phyloP scores from a whole-genome alignment of 2,113 vertebrate species.

The Aptenodytes patagonicus region DNA sequence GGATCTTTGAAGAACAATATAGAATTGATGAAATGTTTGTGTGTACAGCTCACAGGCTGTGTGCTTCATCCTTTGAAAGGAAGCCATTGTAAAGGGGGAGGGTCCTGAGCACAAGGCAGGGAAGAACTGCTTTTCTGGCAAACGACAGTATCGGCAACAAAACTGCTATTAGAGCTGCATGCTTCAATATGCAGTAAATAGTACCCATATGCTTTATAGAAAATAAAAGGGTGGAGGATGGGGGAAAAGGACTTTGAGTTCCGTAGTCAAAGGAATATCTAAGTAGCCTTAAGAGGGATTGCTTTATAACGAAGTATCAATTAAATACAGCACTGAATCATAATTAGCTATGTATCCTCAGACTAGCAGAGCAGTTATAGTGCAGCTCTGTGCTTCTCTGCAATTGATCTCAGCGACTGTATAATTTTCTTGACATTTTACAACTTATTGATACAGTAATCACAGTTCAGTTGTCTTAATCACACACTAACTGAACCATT shows the following conservation, averaged over 20 bases:
- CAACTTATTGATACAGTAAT: background rate
- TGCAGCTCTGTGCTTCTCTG: background rate
- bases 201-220: background rate
- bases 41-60: background rate
- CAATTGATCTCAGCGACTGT: background rate
- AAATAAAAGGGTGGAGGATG: background rate
- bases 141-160: background rate
- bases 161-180: background rate
- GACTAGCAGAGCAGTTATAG: background rate
- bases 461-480: background rate
- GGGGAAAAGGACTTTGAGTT: background rate
- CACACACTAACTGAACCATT: background rate
- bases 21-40: background rate
- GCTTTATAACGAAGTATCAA: slow-evolving; percentile 1
- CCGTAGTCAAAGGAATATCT: background rate
- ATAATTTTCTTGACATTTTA: background rate
- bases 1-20: background rate
- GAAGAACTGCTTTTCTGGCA: background rate
- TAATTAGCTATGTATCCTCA: background rate
- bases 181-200: background rate
- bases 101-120: background rate
- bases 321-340: background rate
- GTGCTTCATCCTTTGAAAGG: slow-evolving; percentile 17
- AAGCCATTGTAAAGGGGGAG: slow-evolving; percentile 8
- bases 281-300: background rate